Base-by-base conservation (phyloP, 2,113 vertebrate species). In the Embiotoca jacksoni region DNA sequence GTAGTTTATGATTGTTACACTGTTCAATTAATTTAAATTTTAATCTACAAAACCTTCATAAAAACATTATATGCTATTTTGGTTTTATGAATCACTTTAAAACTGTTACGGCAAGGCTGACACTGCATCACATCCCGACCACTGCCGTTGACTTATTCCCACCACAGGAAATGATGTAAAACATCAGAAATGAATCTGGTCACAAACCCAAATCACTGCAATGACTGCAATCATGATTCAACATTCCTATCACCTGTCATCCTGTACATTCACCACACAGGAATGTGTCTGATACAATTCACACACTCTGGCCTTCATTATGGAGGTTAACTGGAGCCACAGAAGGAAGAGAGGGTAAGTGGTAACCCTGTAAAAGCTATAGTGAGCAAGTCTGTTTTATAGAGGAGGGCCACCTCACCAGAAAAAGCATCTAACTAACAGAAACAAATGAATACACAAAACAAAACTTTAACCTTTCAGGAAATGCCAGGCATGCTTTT, bases 141-240 rank as follows among this genome's bases (percentile, higher is more conserved):
- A 53, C 72, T 70, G 66, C 50, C 71, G 61, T 58, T 61, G 8
- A 58, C 65, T 68, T 76, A 75, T 68, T 65, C 31, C 44, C 61
- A 50, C 64, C 60, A 69, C 73, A 83, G 77, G 87, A 84, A 75
- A 44, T 87, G 89, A 89, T 69, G 72, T n/a, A 72, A 23, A 84
- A 53, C 0, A 6, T 53, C 33, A 76, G 9, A 76, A 69, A 59
- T 14, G 2, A 41, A 35, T 76, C 65, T 44, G 63, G 49, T 70
- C 59, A 46, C 36, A 59, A 54, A 68, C 35, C 54, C 23, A 13
- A 58, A 52, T 31, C 36, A 67, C 67, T 73, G 56, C 82, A 73
- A 75, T 80, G 86, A 84, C 78, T 69, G 39, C 0, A 7, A 75
- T 39, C 15, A 8, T 85, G 86, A 86, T 62, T 88, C 74, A 84